Evolutionary conservation across 1,140 invertebrate genomes (phyloP), one percentile per base, ranked within the genome.

Genomic region (Psix sp.): DNA sequence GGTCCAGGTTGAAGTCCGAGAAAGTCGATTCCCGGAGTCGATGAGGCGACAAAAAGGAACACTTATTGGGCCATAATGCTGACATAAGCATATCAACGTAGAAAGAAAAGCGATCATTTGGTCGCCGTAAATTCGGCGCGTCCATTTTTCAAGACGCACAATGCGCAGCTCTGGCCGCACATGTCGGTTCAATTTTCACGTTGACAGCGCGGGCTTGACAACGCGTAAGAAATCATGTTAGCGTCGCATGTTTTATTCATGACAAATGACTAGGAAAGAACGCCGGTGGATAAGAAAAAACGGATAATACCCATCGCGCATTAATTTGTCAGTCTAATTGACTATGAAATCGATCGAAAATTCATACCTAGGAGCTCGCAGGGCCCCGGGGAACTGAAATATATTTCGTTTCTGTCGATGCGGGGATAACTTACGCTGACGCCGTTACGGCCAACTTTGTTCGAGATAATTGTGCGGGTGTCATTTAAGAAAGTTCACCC

Each of bases 261-360:
- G 60, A 66, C 38, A 54, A 71, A 72, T 60, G 54, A 52, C 33
- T 36, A 16, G 29, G 7, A 56, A 60, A 59, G 49, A 52, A 21
- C 15, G 40, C 15, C 20, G 31, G 9, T 38, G 40, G 16, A n/a
- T n/a, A 42, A 51, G 45, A 75, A 75, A 68, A 65, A 56, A 40
- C 57, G 26, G 29, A 56, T 63, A 57, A 63, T 72, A 57, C 51
- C 59, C 51, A 63, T 72, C 35, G 48, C 54, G 46, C 57, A 65
- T 73, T 73, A 59, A 72, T 65, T 65, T 72, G 68, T 72, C 68
- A 72, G 59, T 65, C 65, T 72, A 72, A 72, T 72, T 65, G 68
- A 72, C 68, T 72, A 65, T 72, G 52, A 72, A 65, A 72, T 72
- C 68, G 59, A 72, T 72, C 51, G 68, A 63, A 63, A 72, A 65